phyloP scores from a whole-genome alignment of 64 coral and sea anemone species.

The Acropora tenuis region DNA sequence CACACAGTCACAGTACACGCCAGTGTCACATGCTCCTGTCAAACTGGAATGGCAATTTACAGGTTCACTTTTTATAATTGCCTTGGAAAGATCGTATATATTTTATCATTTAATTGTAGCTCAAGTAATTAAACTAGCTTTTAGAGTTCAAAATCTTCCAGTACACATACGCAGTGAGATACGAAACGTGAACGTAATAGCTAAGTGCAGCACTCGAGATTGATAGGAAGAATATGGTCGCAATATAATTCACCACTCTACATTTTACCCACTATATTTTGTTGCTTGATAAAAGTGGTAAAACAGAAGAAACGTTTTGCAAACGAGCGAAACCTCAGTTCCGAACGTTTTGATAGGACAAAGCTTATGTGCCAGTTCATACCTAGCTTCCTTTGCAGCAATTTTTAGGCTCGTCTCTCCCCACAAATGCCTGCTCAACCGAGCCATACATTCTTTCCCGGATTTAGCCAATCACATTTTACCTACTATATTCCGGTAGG shows the following conservation, averaged over 20 bases:
- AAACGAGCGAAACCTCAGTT: not conserved
- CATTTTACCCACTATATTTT: not conserved
- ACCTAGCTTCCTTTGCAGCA: not conserved
- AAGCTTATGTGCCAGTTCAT: constrained; percentile 64
- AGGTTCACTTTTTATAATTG: too few relatives aligned
- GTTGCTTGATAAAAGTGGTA: not conserved
- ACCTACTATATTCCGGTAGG: too few relatives aligned
- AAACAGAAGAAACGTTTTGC: not conserved
- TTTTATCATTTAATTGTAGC: too few relatives aligned
- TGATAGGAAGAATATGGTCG: not conserved
- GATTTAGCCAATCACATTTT: too few relatives aligned
- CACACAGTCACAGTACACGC: too few relatives aligned
- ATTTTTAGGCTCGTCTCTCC: too few relatives aligned
- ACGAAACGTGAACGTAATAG: not conserved
- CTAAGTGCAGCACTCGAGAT: not conserved
- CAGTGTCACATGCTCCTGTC: too few relatives aligned
- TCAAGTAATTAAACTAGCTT: too few relatives aligned
- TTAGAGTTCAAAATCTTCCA: not conserved
- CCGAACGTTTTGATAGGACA: constrained; percentile 30
- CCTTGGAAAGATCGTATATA: too few relatives aligned
- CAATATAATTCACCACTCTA: not conserved
- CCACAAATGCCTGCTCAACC: too few relatives aligned
- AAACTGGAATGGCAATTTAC: too few relatives aligned
- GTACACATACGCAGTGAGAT: not conserved
- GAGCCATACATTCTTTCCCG: too few relatives aligned